Conservation (phyloP, 2,888 invertebrate species). For the Cryptus viduatorius region DNA sequence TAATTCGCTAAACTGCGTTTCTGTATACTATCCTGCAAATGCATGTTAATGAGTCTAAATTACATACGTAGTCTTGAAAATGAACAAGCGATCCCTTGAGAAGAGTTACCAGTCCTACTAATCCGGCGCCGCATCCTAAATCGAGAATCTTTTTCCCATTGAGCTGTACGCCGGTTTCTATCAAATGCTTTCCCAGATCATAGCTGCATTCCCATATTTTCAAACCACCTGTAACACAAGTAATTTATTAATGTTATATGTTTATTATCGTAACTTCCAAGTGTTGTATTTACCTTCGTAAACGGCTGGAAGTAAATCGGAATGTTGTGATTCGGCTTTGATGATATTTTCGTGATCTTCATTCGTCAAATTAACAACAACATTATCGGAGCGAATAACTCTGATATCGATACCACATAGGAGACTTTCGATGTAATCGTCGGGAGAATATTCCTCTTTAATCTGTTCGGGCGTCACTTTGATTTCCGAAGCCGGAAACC, state of each 20-base stretch:
- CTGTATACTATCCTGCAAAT: not conserved
- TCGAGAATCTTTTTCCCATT: conserved; percentile 90
- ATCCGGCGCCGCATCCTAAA: conserved; percentile 96
- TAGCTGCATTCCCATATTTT: conserved; percentile 98
- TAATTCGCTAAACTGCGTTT: not conserved
- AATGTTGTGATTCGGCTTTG: conserved; percentile 88
- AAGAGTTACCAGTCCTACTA: conserved; percentile 93
- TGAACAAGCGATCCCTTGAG: conserved; percentile 88
- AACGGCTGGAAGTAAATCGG: conserved; percentile 91
- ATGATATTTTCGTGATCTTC: conserved; percentile 83
- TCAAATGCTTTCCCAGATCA: conserved; percentile 91
- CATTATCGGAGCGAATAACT: conserved; percentile 76
- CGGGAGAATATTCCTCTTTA: conserved; percentile 67
- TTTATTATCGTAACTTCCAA: not conserved
- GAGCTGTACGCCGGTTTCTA: conserved; percentile 83
- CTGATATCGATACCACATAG: conserved; percentile 64
- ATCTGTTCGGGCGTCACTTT: conserved; percentile 71
- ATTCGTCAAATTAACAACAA: conserved; percentile 77
- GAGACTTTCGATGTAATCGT: conserved; percentile 53
- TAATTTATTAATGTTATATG: conserved; percentile 10
- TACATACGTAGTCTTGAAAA: conserved; percentile 97
- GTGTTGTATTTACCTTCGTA: conserved; percentile 89
- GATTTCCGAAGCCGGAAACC: conserved; percentile 78
- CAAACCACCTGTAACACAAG: conserved; percentile 90
- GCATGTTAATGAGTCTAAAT: not conserved